Base-by-base conservation (phyloP, 2,888 invertebrate species). In the Drosophila affinis region DNA sequence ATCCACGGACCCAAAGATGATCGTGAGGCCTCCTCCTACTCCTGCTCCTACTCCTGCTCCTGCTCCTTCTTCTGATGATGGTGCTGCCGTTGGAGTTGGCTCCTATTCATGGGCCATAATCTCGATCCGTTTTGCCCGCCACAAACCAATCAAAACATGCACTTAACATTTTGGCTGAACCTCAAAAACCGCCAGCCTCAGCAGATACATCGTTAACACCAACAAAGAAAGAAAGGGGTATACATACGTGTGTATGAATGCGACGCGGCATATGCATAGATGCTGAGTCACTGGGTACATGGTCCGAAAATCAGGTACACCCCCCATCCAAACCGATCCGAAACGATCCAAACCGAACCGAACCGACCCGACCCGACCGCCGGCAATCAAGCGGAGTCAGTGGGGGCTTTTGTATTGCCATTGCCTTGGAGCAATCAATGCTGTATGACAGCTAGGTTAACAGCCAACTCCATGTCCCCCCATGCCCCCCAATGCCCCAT, bases 381-480 rank as follows among this genome's bases (percentile, higher is more conserved):
- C 44, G 65, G 78, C 80, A 81, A 84, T 87, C 81, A 87, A 75
- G 65, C 63, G 62, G 69, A 79, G 76, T 70, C 62, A 48, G 63
- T 58, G 74, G 47, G 59, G 59, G 51, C 68, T 44, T 61, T 77
- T 58, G 58, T 48, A 34, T 57, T 68, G 67, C 60, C 77, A 44
- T 52, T 78, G 76, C 77, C 82, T 82, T 69, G 62, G 47, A 74
- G 83, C 88, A 84, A 84, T 84, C 83, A 84, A 84, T 84, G 83
- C 86, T 84, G 83, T 86, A 85, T 88, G 88, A 85, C 84, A 85
- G 84, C 87, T 87, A 83, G 88, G 88, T 80, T 88, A 88, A 77
- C 87, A 73, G 81, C 61, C 57, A n/a, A 51, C 68, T 17, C 67
- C 52, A 3, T 3, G 10, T 21, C 32, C 34, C 51, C 53, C 9